phyloP scores from a whole-genome alignment of 2,888 invertebrate genomes.

The Caenorhabditis sp. region DNA sequence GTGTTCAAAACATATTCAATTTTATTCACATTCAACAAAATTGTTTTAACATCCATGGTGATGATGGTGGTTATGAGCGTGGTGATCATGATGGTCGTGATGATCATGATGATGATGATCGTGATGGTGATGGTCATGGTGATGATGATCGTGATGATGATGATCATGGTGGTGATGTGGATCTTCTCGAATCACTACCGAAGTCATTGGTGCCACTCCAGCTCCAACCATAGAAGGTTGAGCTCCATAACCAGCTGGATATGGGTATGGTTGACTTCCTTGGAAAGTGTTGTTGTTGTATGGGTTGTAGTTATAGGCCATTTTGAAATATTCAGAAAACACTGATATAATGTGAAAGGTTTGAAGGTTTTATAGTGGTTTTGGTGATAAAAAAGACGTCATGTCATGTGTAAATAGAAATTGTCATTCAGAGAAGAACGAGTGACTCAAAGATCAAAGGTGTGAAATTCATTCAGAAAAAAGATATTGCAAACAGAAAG shows the following conservation, averaged over 20 bases:
- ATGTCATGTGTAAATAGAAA: constrained; percentile 10
- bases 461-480: too few species aligned
- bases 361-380: constrained; percentile 10
- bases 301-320: constrained; percentile 4
- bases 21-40: neutral
- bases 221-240: neutral
- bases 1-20: too few species aligned
- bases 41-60: constrained; percentile 8
- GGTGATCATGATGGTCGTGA: neutral
- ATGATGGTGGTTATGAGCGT: constrained; percentile 7
- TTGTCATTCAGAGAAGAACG: neutral
- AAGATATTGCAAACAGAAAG: neutral
- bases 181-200: neutral
- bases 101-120: neutral
- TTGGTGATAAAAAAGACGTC: constrained; percentile 6
- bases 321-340: neutral
- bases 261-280: neutral
- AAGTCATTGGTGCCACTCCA: constrained; percentile 2
- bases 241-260: constrained; percentile 1
- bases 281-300: too few species aligned
- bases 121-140: constrained; percentile 16
- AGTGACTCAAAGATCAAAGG: too few species aligned
- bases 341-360: too few species aligned
- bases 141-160: constrained; percentile 14
- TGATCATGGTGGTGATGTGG: constrained; percentile 10